phyloP scores from a whole-genome alignment of 2,797 vertebrate species.

The Pseudomugil gertrudae region DNA sequence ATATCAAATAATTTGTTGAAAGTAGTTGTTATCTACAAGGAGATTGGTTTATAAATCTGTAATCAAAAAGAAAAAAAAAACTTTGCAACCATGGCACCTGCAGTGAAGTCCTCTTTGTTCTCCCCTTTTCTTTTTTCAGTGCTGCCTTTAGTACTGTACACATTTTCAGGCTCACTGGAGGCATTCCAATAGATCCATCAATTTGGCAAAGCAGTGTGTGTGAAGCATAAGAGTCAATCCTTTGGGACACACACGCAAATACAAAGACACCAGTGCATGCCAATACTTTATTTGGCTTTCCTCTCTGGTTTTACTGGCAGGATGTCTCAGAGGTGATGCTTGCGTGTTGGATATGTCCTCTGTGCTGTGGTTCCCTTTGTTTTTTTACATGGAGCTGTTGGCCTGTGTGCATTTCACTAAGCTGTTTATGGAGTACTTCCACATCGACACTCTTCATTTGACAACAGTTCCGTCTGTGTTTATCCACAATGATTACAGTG shows the following conservation, averaged over 20 bases:
- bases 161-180: conserved; percentile 77
- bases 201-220: conserved; percentile 78
- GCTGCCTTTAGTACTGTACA: conserved; percentile 63
- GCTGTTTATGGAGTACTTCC: conserved; percentile 31
- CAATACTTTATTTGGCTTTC: conserved; percentile 63
- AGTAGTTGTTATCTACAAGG: conserved; percentile 18
- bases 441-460: conserved; percentile 22
- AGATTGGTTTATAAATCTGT: conserved; percentile 45
- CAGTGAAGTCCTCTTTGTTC: conserved; percentile 60
- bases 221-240: conserved; percentile 77
- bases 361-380: conserved; percentile 24
- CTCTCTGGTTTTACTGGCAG: conserved; percentile 40
- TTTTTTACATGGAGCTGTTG: conserved; percentile 16
- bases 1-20: conserved; percentile 22
- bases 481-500: conserved; percentile 40
- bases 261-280: conserved; percentile 34
- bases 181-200: conserved; percentile 82
- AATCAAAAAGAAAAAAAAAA: conserved; percentile 52
- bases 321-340: conserved; percentile 41
- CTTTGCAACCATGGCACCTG: conserved; percentile 50
- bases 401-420: conserved; percentile 21
- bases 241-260: conserved; percentile 56
- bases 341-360: conserved; percentile 27
- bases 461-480: conserved; percentile 29
- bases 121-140: conserved; percentile 42